Evolutionary conservation across 2,888 invertebrate genomes (phyloP).

Genomic region (Hydriomena furcata): DNA sequence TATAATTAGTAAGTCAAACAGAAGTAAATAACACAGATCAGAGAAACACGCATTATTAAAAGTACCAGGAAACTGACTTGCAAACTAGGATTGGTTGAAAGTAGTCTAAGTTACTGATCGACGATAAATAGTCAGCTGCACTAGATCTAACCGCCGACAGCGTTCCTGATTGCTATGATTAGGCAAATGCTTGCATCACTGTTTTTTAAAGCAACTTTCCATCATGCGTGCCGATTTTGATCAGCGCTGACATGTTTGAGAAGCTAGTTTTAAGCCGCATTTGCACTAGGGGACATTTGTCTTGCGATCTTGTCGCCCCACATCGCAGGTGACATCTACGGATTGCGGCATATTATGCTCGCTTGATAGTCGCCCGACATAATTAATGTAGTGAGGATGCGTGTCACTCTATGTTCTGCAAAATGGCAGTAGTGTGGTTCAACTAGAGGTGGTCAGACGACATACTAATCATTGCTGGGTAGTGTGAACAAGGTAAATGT

Average conservation of each 20-base stretch:
- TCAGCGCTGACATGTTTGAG: constrained; percentile 27
- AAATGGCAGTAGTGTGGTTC: too few species aligned
- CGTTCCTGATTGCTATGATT: constrained; percentile 49
- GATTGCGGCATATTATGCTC: too few species aligned
- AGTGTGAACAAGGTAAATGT: too few species aligned
- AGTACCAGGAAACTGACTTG: constrained; percentile 18
- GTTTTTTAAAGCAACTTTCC: constrained; percentile 33
- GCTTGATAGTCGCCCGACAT: too few species aligned
- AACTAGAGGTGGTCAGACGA: too few species aligned
- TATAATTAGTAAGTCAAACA: background rate
- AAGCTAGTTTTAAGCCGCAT: constrained; percentile 25
- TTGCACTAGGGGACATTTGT: too few species aligned
- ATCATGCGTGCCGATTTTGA: constrained; percentile 36
- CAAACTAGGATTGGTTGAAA: constrained; percentile 21
- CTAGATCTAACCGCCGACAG: constrained; percentile 47
- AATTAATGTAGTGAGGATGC: too few species aligned
- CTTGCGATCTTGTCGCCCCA: too few species aligned
- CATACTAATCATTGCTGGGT: too few species aligned
- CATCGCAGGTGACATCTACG: too few species aligned
- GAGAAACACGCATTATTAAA: background rate
- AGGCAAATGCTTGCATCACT: constrained; percentile 36
- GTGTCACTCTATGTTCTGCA: too few species aligned
- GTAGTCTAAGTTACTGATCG: constrained; percentile 15
- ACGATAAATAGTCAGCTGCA: constrained; percentile 46
- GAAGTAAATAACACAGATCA: background rate